Percentiles rank a stretch among this genome's conserved stretches.
These are phyloP conservation scores for Ia io DNA, from an alignment of 2,113 vertebrate species.

Conservation along the genomic window DNA sequence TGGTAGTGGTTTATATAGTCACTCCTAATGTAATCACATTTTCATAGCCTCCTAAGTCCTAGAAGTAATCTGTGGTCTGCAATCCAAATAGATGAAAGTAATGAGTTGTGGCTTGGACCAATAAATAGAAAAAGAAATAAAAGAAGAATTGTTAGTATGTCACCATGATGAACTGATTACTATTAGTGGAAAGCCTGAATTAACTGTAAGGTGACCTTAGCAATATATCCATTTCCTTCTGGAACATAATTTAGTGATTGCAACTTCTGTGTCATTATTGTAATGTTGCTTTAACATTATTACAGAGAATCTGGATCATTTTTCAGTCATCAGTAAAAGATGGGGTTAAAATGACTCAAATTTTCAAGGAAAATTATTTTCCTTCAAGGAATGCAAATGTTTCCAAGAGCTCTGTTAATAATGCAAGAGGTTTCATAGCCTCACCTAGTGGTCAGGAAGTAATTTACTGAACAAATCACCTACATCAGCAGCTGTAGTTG, in stretches of 20 bases:
- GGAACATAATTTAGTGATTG: background rate
- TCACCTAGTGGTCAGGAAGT: slow-evolving; percentile 81
- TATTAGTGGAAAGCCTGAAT: slow-evolving; percentile 42
- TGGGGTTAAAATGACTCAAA: background rate
- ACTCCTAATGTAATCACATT: slow-evolving; percentile 37
- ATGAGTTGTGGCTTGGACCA: slow-evolving; percentile 63
- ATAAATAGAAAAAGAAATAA: slow-evolving; percentile 39
- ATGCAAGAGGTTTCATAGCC: slow-evolving; percentile 73
- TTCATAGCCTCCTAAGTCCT: slow-evolving; percentile 12
- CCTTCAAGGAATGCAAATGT: slow-evolving; percentile 45
- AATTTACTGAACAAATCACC: background rate
- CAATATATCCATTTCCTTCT: slow-evolving; percentile 7
- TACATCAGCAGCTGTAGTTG: background rate
- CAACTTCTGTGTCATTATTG: background rate
- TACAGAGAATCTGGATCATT: slow-evolving; percentile 11
- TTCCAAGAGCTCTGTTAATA: slow-evolving; percentile 38
- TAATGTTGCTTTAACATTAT: slow-evolving; percentile 28
- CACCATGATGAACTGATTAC: background rate
- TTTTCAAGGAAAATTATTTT: background rate
- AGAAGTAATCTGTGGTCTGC: slow-evolving; percentile 10
- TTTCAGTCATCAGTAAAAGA: background rate
- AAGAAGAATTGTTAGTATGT: background rate
- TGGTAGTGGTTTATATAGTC: slow-evolving; percentile 8
- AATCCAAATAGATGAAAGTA: slow-evolving; percentile 42
- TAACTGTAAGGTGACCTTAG: slow-evolving; percentile 50